Evolutionary conservation across 23 tunicate genomes (phyloP).

Genomic region (Styela clava): DNA sequence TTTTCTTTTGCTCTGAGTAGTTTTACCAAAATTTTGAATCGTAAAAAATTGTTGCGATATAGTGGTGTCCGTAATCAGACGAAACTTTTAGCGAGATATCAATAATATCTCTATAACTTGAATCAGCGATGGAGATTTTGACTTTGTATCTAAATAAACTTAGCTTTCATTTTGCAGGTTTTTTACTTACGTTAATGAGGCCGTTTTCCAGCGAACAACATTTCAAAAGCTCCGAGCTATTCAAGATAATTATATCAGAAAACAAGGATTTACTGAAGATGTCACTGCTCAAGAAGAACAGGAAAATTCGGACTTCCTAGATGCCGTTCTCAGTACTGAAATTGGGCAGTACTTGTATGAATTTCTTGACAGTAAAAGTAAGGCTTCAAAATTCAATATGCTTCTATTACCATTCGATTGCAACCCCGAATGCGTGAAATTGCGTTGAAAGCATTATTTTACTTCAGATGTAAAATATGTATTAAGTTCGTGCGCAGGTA

Average conservation of each 20-base stretch:
- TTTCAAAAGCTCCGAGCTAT: slow-evolving; percentile 41
- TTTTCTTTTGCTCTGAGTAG: too few species aligned
- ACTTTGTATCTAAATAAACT: too few species aligned
- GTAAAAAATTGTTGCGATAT: too few species aligned
- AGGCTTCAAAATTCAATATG: too few species aligned
- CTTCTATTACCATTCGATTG: background rate
- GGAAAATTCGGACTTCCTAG: slow-evolving; percentile 57
- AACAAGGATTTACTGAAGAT: slow-evolving; percentile 56
- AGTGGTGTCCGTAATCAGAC: too few species aligned
- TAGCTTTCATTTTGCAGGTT: slow-evolving; percentile 41
- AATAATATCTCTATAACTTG: too few species aligned
- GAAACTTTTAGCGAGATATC: too few species aligned
- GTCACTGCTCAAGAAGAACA: slow-evolving; percentile 29
- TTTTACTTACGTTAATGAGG: slow-evolving; percentile 61
- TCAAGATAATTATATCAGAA: slow-evolving; percentile 65
- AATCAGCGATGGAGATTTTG: too few species aligned
- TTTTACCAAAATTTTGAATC: too few species aligned
- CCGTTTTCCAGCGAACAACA: slow-evolving; percentile 23
- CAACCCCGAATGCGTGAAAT: background rate
- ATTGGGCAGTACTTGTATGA: slow-evolving; percentile 54
- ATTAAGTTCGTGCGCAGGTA: too few species aligned
- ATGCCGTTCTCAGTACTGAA: slow-evolving; percentile 39
- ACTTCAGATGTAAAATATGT: too few species aligned
- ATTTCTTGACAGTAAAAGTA: slow-evolving; percentile 60
- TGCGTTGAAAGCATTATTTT: too few species aligned